These are phyloP conservation scores for Cheilosia grossa DNA, from an alignment of 2,888 invertebrate genomes.

Conservation along the genomic window DNA sequence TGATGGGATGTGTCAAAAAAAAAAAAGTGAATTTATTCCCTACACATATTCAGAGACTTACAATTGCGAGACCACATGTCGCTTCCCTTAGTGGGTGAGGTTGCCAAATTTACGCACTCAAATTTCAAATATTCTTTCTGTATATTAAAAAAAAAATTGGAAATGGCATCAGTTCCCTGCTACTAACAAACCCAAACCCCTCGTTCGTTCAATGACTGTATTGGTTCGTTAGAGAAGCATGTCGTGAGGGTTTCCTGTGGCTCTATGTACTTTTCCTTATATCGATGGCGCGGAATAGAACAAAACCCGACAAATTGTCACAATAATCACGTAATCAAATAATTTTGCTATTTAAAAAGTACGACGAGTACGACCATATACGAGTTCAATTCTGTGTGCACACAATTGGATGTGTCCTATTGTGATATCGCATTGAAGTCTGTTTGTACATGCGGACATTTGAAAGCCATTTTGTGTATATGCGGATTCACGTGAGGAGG, in stretches of 20 bases:
- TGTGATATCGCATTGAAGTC: background rate
- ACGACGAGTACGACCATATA: background rate
- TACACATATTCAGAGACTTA: background rate
- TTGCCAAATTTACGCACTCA: slow-evolving; percentile 36
- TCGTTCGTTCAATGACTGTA: slow-evolving; percentile 19
- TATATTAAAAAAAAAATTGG: slow-evolving; percentile 1
- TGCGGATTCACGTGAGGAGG: slow-evolving; percentile 41
- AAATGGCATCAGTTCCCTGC: slow-evolving; percentile 37
- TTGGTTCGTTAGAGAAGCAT: slow-evolving; percentile 42
- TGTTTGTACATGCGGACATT: background rate
- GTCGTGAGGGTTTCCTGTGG: background rate
- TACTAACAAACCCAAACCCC: slow-evolving; percentile 12
- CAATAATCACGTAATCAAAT: slow-evolving; percentile 69
- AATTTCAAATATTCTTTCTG: slow-evolving; percentile 17
- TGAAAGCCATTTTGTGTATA: slow-evolving; percentile 11
- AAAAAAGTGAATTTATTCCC: background rate
- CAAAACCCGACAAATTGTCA: slow-evolving; percentile 51
- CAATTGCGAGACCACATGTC: slow-evolving; percentile 38
- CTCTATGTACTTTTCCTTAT: slow-evolving; percentile 26
- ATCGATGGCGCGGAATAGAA: slow-evolving; percentile 22
- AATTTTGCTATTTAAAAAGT: slow-evolving; percentile 61
- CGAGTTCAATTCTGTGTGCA: background rate
- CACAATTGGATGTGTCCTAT: slow-evolving; percentile 36
- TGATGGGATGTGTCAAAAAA: slow-evolving; percentile 39
- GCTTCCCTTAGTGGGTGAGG: slow-evolving; percentile 26